Base-by-base conservation (phyloP, 2,888 invertebrate species). In the Bellardia pandia region DNA sequence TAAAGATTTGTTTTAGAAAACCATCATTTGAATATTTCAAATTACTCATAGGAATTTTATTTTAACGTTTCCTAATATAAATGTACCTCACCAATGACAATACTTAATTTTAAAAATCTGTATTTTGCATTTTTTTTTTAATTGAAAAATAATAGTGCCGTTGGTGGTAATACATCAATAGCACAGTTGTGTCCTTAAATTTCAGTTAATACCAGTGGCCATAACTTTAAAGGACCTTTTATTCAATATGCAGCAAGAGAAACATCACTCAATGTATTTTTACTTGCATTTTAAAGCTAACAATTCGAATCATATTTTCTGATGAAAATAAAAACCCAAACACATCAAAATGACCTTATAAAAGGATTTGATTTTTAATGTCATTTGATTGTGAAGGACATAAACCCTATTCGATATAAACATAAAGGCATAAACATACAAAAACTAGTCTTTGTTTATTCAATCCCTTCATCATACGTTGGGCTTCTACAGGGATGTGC, bases 301-400 rank as follows among this genome's bases (percentile, higher is more conserved):
- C 45, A 3, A 33, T 2, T 37, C 14, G 23, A 68, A 48, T 30
- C 48, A 68, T 14, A 68, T 51, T 69, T 69, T 51, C 33, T 69
- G 33, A 33, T 45, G 30, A 48, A 51, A 51, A 51, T 23, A 33
- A 69, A 69, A 51, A 48, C 6, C 30, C 53, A 58, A 33, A 68
- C 68, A 68, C 40, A 71, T 45, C 11, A 71, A 77, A 77, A 84
- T 72, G 69, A 71, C 69, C 83, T 83, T 77, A 45, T 56, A 77
- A 71, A 58, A 23, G 72, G 37, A 77, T 84, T 77, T 77, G 71
- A 77, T 56, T 84, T 72, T 77, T 77, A 83, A 77, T 71, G 66
- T 23, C 71, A 72, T 77, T 79, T 71, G 69, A 58, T 69, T 69
- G 69, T 60, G 37, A 79, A 79, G 69, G 71, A 62, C 60, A 68